Base-by-base conservation (phyloP, 1,140 invertebrate genomes). In the Euwallacea fornicatus region DNA sequence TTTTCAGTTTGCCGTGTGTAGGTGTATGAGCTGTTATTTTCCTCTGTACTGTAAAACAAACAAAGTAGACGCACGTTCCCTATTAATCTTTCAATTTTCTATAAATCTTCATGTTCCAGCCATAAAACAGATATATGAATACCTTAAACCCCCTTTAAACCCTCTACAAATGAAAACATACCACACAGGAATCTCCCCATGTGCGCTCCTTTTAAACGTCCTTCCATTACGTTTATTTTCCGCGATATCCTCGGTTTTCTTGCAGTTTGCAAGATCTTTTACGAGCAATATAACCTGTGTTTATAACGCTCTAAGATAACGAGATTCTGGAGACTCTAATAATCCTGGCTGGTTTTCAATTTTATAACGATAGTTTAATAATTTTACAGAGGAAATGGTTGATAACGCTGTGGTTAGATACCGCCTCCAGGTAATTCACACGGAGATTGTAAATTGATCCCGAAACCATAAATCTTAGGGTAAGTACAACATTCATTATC, bases 241-340 rank as follows among this genome's bases (percentile, higher is more conserved):
- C 46, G 9, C 46, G 46, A 33, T 33, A 33, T 33, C 21, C 21
- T 33, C 21, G 21, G 21, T 6, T 50, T 13, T 50, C 9, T 6
- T 50, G 46, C 46, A 50, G 46, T 50, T 50, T 50, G 13, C 46
- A 50, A 50, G 9, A 50, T 50, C 46, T 50, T 50, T 50, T 50
- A 50, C 46, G 46, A 13, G 9, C 46, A 50, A 50, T 50, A 50
- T 50, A 50, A 50, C 46, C 46, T 13, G 13, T 10, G 13, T 50
- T 50, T 50, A 50, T 50, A 13, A 11, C 46, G 46, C 13, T 50
- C 13, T 50, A 50, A 13, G 9, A 50, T 50, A 50, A 50, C 13
- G 46, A 50, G 46, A 50, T 50, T 10, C 13, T 50, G 46, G 46
- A 50, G 46, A 50, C 46, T 13, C 9, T 13, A 50, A n/a, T n/a